Conservation (phyloP, 2,113 vertebrate species). For the Salvelinus fontinalis region DNA sequence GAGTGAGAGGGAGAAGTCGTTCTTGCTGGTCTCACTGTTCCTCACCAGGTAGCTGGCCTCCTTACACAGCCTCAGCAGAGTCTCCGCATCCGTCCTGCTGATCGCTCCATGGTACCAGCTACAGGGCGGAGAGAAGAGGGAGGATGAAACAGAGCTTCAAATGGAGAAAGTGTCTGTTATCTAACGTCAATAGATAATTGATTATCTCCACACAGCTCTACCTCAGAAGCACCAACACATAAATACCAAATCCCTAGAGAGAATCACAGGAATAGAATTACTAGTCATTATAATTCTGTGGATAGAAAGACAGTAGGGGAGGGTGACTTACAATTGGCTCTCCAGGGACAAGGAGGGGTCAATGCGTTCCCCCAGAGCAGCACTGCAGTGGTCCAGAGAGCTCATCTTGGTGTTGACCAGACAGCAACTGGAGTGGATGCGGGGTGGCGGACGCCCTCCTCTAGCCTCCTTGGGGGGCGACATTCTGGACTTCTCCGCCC, state of each 20-base stretch:
- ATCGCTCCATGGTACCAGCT: slow-evolving; percentile 99
- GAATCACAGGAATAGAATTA: background rate
- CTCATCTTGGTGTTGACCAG: slow-evolving; percentile 85
- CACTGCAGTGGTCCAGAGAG: slow-evolving; percentile 78
- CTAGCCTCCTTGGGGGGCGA: slow-evolving; percentile 89
- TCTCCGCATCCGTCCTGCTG: slow-evolving; percentile 93
- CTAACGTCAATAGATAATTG: background rate
- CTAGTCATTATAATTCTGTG: background rate
- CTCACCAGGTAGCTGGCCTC: slow-evolving; percentile 98
- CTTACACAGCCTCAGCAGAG: slow-evolving; percentile 91
- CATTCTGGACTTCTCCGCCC: slow-evolving; percentile 80
- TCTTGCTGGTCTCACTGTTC: slow-evolving; percentile 98
- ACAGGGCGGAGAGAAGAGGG: slow-evolving; percentile 1
- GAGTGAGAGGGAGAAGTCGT: slow-evolving; percentile 96
- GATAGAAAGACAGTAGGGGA: background rate
- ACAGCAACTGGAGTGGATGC: slow-evolving; percentile 82
- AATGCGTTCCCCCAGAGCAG: slow-evolving; percentile 86
- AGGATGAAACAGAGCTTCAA: background rate
- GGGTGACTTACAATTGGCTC: slow-evolving; percentile 91
- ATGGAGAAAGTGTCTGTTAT: background rate
- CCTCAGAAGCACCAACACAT: background rate
- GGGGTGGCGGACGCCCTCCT: slow-evolving; percentile 71
- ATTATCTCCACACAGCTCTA: background rate
- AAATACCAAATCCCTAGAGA: background rate
- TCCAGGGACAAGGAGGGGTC: slow-evolving; percentile 90